These are phyloP conservation scores for Caenorhabditis angaria DNA, from an alignment of 2,888 invertebrate genomes.

Conservation along the genomic window DNA sequence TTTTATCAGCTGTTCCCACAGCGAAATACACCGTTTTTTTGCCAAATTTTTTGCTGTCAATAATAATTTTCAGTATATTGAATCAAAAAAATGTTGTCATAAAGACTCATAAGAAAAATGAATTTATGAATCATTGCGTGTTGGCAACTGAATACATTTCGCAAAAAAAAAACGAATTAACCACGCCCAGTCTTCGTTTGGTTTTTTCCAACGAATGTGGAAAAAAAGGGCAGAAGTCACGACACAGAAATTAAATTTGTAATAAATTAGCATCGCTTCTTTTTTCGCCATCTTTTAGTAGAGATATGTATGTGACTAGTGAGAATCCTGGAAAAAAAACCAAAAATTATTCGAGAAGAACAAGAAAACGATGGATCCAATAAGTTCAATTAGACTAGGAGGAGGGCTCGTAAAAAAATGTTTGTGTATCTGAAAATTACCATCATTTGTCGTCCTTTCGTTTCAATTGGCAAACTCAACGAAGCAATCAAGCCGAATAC, in stretches of 20 bases:
- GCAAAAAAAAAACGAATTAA: too few relatives aligned
- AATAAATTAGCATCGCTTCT: slow-evolving; percentile 31
- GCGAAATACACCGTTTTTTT: too few relatives aligned
- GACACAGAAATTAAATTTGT: slow-evolving; percentile 39
- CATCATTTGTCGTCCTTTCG: slow-evolving; percentile 80
- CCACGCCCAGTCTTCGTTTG: too few relatives aligned
- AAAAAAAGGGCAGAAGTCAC: neutral
- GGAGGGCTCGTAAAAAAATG: neutral
- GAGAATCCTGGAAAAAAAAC: slow-evolving; percentile 25
- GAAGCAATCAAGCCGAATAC: slow-evolving; percentile 82
- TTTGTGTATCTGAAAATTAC: slow-evolving; percentile 22
- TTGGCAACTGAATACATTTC: too few relatives aligned
- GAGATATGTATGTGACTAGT: slow-evolving; percentile 7
- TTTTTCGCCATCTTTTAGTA: slow-evolving; percentile 5
- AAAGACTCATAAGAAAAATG: neutral
- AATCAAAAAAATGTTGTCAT: neutral
- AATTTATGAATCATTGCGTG: too few relatives aligned
- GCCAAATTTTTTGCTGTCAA: too few relatives aligned
- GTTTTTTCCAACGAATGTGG: neutral
- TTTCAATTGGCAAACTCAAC: slow-evolving; percentile 85
- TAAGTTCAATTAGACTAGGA: neutral
- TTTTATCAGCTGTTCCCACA: too few relatives aligned
- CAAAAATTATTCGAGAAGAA: too few relatives aligned
- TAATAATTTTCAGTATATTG: too few relatives aligned
- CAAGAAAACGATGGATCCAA: neutral